Evolutionary conservation across 2,888 invertebrate species (phyloP).

Genomic region (Thumatha senex): DNA sequence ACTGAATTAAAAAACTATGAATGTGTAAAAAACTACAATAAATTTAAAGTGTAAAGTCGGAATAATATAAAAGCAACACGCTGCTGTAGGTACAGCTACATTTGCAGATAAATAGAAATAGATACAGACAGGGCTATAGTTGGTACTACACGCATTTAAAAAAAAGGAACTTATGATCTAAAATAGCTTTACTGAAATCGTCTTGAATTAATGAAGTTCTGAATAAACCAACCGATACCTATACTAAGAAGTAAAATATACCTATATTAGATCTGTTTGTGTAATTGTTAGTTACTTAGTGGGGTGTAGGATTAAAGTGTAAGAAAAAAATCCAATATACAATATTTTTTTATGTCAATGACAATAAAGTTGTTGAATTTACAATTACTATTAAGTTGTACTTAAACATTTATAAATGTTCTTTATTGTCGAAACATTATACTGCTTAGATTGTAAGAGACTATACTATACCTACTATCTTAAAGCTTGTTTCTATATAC

Average conservation of each 20-base stretch:
- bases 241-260: neutral
- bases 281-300: neutral
- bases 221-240: too few species aligned
- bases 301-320: neutral
- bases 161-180: too few species aligned
- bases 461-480: neutral
- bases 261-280: neutral
- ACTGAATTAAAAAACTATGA: too few species aligned
- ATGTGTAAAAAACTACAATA: too few species aligned
- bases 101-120: too few species aligned
- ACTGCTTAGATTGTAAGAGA: neutral
- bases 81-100: too few species aligned
- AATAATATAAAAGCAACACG: too few species aligned
- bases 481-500: neutral
- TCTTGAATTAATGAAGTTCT: too few species aligned
- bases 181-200: too few species aligned
- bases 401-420: neutral
- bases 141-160: too few species aligned
- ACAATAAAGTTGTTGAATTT: neutral
- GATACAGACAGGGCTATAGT: too few species aligned
- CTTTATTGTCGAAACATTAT: neutral
- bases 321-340: neutral
- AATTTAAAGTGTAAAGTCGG: too few species aligned
- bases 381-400: neutral
- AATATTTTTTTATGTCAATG: neutral